Evolutionary conservation across 2,797 vertebrate species (phyloP).

Genomic region (Ptychadena robeensis): DNA sequence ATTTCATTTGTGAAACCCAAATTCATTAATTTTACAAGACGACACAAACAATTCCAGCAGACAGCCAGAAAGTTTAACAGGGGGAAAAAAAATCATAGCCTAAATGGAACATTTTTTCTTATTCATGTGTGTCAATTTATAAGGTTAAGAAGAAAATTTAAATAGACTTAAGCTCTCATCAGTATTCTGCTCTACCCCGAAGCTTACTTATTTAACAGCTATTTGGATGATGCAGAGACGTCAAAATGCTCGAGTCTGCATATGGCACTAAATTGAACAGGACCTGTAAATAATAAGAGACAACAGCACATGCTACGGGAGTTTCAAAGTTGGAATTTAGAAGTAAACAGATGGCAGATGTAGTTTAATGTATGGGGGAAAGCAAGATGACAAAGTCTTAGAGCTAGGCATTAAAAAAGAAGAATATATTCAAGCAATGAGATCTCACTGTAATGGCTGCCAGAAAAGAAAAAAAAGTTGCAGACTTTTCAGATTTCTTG

Average conservation of each 20-base stretch:
- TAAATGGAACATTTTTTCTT: constrained; percentile 33
- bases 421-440: constrained; percentile 47
- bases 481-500: constrained; percentile 16
- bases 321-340: constrained; percentile 54
- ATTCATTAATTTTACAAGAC: constrained; percentile 32
- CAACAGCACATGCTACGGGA: constrained; percentile 46
- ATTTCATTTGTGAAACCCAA: constrained; percentile 6
- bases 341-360: constrained; percentile 61
- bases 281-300: constrained; percentile 59
- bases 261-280: constrained; percentile 56
- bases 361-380: constrained; percentile 49
- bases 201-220: constrained; percentile 49
- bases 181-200: constrained; percentile 31
- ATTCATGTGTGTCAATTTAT: constrained; percentile 41
- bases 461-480: constrained; percentile 24
- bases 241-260: constrained; percentile 54
- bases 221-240: constrained; percentile 45
- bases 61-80: not conserved
- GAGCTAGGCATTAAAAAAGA: constrained; percentile 44
- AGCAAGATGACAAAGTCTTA: constrained; percentile 54
- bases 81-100: not conserved
- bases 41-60: not conserved
- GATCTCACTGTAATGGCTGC: constrained; percentile 46
- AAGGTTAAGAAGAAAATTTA: constrained; percentile 35
- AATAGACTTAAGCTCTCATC: constrained; percentile 40